Conservation (phyloP, 2,888 invertebrate genomes). For the Napeogenes sylphis region DNA sequence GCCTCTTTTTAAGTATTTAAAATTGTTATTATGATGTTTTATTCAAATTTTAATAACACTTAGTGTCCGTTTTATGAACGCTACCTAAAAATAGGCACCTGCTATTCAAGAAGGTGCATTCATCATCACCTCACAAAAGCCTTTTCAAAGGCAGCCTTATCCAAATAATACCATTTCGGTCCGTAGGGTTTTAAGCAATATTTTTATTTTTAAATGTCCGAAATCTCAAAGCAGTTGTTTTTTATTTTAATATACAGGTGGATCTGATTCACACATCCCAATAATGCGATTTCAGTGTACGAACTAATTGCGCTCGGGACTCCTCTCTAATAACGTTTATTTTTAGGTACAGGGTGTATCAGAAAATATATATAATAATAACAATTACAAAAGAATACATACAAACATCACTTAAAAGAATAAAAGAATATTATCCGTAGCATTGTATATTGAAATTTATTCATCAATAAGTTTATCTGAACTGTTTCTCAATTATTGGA, state of each 20-base stretch:
- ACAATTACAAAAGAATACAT: not conserved
- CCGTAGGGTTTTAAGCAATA: conserved; percentile 8
- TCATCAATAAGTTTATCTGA: no score
- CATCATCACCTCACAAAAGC: conserved; percentile 6
- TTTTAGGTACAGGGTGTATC: conserved; percentile 36
- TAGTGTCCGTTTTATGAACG: conserved; percentile 4
- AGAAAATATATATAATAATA: not conserved
- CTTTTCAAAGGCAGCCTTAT: conserved; percentile 4
- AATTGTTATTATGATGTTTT: not conserved
- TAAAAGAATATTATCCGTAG: no score
- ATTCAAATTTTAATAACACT: conserved; percentile 6
- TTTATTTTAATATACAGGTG: conserved; percentile 46
- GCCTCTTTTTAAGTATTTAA: not conserved
- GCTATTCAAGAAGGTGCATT: conserved; percentile 2
- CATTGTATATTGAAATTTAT: no score
- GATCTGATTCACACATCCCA: conserved; percentile 48
- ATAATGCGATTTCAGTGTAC: conserved; percentile 65
- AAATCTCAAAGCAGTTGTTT: conserved; percentile 31
- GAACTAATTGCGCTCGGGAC: conserved; percentile 56
- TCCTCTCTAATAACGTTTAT: conserved; percentile 39
- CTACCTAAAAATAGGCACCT: conserved; percentile 2
- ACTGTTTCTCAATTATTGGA: no score
- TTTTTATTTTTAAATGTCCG: conserved; percentile 14
- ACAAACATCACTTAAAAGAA: no score
- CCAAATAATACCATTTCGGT: conserved; percentile 12